Conservation (phyloP, 2,888 invertebrate genomes). For the Aphelenchoides bicaudatus region DNA sequence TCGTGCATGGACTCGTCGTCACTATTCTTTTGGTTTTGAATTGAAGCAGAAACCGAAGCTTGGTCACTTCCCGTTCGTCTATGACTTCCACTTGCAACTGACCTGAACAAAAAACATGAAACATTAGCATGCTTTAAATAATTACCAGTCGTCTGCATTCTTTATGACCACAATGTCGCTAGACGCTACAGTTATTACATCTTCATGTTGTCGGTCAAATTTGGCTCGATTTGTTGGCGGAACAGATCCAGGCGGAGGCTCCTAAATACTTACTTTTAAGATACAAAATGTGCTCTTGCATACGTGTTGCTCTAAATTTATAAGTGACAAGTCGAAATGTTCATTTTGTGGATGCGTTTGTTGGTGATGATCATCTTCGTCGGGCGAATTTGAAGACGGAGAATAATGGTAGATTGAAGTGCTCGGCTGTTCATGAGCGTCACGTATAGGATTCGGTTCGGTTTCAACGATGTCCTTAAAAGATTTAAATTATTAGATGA, state of each 20-base stretch:
- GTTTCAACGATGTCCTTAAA: slow-evolving; percentile 43
- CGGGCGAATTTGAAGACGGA: slow-evolving; percentile 42
- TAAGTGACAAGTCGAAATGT: slow-evolving; percentile 28
- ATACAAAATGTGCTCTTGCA: too few species aligned
- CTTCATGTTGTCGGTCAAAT: slow-evolving; percentile 29
- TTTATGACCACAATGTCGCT: slow-evolving; percentile 52
- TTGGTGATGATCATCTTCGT: slow-evolving; percentile 35
- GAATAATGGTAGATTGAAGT: slow-evolving; percentile 41
- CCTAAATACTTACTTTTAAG: too few species aligned
- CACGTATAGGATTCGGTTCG: slow-evolving; percentile 52
- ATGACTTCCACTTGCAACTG: slow-evolving; percentile 34
- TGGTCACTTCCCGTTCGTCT: slow-evolving; percentile 23
- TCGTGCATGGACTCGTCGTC: slow-evolving; percentile 23
- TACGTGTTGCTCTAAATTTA: slow-evolving; percentile 30
- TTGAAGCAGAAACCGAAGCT: slow-evolving; percentile 12
- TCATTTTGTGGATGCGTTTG: slow-evolving; percentile 13
- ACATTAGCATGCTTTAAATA: slow-evolving; percentile 4
- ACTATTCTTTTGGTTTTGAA: slow-evolving; percentile 12
- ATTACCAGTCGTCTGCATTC: slow-evolving; percentile 46
- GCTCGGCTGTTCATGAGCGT: slow-evolving; percentile 36
- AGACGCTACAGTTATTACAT: slow-evolving; percentile 47
- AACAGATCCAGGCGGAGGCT: too few species aligned
- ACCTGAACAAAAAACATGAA: slow-evolving; percentile 29
- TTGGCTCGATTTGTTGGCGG: background rate
- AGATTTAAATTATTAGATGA: slow-evolving; percentile 2